A percentile compares a stretch with the other conserved stretches of the same genome.
Conservation (phyloP, 2,888 invertebrate genomes). For the Catocala nupta region DNA sequence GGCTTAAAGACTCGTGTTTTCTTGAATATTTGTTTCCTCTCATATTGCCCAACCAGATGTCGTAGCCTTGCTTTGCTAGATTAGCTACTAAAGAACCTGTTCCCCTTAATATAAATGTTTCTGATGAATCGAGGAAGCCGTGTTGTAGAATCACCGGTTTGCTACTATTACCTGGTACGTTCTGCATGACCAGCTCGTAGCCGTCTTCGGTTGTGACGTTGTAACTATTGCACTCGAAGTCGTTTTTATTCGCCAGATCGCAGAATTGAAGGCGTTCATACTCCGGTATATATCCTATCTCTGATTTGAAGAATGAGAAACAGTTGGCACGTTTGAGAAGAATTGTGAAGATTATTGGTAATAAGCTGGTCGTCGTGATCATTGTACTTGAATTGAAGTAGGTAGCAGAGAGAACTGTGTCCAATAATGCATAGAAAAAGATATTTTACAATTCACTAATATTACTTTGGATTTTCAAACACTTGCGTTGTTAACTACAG, state of each 20-base stretch:
- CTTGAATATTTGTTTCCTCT: conserved; percentile 11
- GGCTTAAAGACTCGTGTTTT: not conserved
- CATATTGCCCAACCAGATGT: conserved; percentile 12
- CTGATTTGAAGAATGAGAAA: not conserved
- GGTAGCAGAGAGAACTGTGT: too few relatives aligned
- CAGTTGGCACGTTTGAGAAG: not conserved
- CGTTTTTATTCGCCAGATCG: conserved; percentile 1
- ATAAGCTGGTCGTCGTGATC: too few relatives aligned
- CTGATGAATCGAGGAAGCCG: conserved; percentile 12
- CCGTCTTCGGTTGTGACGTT: conserved; percentile 5
- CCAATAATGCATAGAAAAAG: too few relatives aligned
- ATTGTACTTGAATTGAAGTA: too few relatives aligned
- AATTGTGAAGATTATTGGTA: not conserved
- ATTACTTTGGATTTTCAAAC: too few relatives aligned
- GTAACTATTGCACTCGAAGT: not conserved
- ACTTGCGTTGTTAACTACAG: too few relatives aligned
- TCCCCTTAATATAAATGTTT: conserved; percentile 5
- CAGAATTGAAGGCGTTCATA: not conserved
- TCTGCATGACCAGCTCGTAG: not conserved
- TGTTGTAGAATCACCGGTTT: conserved; percentile 10
- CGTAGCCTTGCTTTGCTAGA: conserved; percentile 8
- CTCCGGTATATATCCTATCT: not conserved
- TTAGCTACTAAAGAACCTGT: not conserved
- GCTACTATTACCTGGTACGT: conserved; percentile 6
- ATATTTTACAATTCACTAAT: too few relatives aligned